Base-by-base conservation (phyloP, 2,888 invertebrate species). In the Pimpla rufipes region DNA sequence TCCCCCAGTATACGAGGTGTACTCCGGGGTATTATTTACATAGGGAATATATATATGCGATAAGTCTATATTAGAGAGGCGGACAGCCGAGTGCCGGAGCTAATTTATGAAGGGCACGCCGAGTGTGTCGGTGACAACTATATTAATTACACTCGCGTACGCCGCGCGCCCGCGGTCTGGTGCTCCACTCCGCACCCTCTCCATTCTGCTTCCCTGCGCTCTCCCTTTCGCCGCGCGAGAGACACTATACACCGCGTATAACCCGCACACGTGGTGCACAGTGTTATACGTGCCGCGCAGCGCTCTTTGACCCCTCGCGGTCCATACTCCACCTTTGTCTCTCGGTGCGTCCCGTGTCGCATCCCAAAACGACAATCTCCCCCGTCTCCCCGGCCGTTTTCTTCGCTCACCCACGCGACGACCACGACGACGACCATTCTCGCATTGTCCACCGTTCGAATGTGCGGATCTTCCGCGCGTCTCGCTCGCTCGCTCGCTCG, bases 81-180 rank as follows among this genome's bases (percentile, higher is more conserved):
- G n/a, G 13, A 77, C 73, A 55, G 52, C 47, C 50, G 76, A 64
- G 79, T 70, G 74, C 62, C 52, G 55, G 70, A 75, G 83, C 82
- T 89, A 89, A 90, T 90, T 90, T 90, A 90, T 89, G 87, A 87
- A 87, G 85, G 84, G 71, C 84, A 87, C 80, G 74, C 86, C 86
- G 87, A 85, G 85, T 90, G 89, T 82, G 74, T 29, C 29, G 83
- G 76, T 89, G 90, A 90, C 90, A 89, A 87, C 88, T 87, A 90
- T 90, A 90, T 90, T 90, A 89, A 90, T 90, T 90, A 90, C 80
- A 80, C 85, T 84, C 74, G 81, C 70, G 81, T 84, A 80, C 86
- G n/a, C 70, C 85, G 84, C 74, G 81, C 70, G 81, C 83, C 80
- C 86, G n/a, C 70, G 55, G 62, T 67, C 84, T 64, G 71, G 70